Base-by-base conservation (phyloP, 1,140 invertebrate species). In the Temnothorax nylanderi region DNA sequence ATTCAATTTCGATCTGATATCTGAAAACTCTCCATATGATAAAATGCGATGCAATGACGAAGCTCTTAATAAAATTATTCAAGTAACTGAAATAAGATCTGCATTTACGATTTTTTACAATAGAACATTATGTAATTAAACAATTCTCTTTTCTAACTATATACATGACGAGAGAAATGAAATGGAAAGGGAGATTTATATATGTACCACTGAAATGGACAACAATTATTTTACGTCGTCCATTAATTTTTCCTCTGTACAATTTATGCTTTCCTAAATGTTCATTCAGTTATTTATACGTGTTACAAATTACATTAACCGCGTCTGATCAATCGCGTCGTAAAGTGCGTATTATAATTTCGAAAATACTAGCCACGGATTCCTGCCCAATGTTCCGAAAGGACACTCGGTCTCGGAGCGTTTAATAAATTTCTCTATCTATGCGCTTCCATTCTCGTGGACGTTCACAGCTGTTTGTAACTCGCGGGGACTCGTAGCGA, bases 371-470 rank as follows among this genome's bases (percentile, higher is more conserved):
- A 18, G 26, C 18, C 37, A n/a, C 8, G 3, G n/a, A 47, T 54
- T 69, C 32, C 62, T 34, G 56, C 4, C 5, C 1, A 13, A 13
- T 67, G n/a, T 82, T 13, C 54, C 13, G 62, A 80, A 51, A 41
- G 65, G 13, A 34, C 3, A 11, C 64, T n/a, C 60, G 58, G 18
- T 62, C 34, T 71, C 49, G 65, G 51, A 58, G 49, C 49, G 32
- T 44, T 72, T 47, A 72, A 82, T 82, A 82, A 82, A 82, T 82
- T 82, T 74, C 41, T 74, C 37, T n/a, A 47, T 47, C 34, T 82
- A 72, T 41, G 67, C 51, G 65, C 18, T 16, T 34, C 26, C 64
- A 81, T 81, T 81, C 26, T 34, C 41, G 26, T 21, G 21, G 65
- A 72, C 51, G 78, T 60, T 58, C 62, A 54, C 77, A 56, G 77